Base-by-base conservation (phyloP, 2,797 vertebrate species). In the Darevskia nairensis region DNA sequence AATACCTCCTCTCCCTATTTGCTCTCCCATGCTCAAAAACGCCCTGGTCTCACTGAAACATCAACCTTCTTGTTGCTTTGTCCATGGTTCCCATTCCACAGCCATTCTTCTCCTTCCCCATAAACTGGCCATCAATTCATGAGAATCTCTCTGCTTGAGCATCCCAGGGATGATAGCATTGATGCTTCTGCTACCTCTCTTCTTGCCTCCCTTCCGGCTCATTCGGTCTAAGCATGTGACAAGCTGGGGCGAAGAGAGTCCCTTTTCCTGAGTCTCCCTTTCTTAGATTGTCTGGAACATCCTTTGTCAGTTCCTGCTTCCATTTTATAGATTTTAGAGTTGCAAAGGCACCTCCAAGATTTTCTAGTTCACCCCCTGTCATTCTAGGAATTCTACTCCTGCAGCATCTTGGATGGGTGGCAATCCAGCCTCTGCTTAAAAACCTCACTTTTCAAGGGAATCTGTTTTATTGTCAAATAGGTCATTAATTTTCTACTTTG, bases 1-100 rank as follows among this genome's bases (percentile, higher is more conserved):
- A 76, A 46, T 64, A 23, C 35, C 41, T 75, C 29, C 29, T 61
- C 29, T 74, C 64, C 23, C 35, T 8, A 59, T 8, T n/a, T 41
- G 27, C 88, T 90, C 23, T 86, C 2, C 80, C 35, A 1, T 66
- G 23, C 6, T 88, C 83, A 85, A 84, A 90, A 32, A n/a, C 13
- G 13, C 1, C 21, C 55, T 25, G 61, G 9, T 44, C 29, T 27
- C 55, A 74, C 3, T 11, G 8, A 64, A 5, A 46, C 32, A 10
- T 68, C 21, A 77, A 13, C 17, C 27, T 84, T 72, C 82, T 74
- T 55, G n/a, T 72, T 72, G 27, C 46, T 61, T 55, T 64, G 50
- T 72, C 78, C 59, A 76, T 66, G 19, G 8, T 86, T 74, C 50
- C 55, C 39, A n/a, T 39, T 29, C 29, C 4, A 27, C 11, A 27